phyloP scores from a whole-genome alignment of 2,113 vertebrate genomes.

The Acanthochromis polyacanthus region DNA sequence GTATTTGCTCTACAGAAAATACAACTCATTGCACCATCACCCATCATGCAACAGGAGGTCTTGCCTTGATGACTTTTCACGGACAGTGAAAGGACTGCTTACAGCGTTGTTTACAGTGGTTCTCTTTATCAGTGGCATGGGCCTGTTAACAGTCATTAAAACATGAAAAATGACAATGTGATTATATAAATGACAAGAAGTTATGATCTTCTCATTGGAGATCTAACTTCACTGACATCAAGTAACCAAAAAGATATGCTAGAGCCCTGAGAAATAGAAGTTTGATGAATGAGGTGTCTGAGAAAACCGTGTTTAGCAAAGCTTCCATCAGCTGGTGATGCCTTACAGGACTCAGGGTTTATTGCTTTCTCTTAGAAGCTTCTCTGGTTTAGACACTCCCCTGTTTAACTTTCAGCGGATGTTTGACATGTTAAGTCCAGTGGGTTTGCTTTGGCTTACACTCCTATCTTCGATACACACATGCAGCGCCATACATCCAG shows the following conservation, averaged over 20 bases:
- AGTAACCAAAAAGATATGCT: conserved; percentile 4
- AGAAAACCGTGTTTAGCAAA: conserved; percentile 32
- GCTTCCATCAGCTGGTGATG: conserved; percentile 31
- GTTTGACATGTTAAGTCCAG: conserved; percentile 59
- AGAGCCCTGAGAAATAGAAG: conserved; percentile 19
- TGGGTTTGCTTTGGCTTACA: conserved; percentile 33
- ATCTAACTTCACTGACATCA: background rate
- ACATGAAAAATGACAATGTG: background rate
- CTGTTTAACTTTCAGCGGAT: conserved; percentile 27
- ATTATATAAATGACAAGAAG: background rate
- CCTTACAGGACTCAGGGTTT: conserved; percentile 35
- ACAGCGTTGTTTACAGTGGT: background rate
- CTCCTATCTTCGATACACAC: conserved; percentile 6
- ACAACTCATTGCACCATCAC: background rate
- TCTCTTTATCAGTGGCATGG: background rate
- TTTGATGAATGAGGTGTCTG: conserved; percentile 34
- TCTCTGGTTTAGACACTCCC: conserved; percentile 35
- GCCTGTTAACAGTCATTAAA: background rate
- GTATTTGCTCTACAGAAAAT: too few species aligned
- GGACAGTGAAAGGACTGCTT: background rate
- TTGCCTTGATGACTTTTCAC: background rate
- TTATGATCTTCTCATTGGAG: background rate
- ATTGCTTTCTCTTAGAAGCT: conserved; percentile 17
- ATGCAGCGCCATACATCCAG: background rate
- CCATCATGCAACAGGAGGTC: background rate